Conservation (phyloP, 2,113 vertebrate genomes). For the Ifrita kowaldi region DNA sequence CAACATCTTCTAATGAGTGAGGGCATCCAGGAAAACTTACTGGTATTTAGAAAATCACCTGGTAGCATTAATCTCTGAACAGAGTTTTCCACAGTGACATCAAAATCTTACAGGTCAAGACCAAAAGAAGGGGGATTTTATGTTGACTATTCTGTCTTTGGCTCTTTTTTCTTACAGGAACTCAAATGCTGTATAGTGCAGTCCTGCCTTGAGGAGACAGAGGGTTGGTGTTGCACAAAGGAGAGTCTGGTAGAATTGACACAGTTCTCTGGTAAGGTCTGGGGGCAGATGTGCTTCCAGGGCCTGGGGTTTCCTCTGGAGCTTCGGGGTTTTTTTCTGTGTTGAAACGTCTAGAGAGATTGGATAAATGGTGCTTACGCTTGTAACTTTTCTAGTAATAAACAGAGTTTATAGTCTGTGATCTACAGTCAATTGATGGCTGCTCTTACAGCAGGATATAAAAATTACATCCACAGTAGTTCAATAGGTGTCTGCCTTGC, state of each 20-base stretch:
- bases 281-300: background rate
- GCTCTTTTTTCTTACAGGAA: background rate
- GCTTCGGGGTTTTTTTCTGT: background rate
- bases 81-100: background rate
- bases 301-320: background rate
- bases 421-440: background rate
- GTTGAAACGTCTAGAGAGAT: background rate
- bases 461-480: background rate
- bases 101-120: background rate
- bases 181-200: background rate
- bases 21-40: background rate
- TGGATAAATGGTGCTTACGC: background rate
- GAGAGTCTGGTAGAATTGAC: background rate
- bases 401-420: background rate
- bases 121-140: background rate
- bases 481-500: background rate
- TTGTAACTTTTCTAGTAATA: background rate
- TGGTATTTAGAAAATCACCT: background rate
- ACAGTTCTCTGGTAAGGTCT: background rate
- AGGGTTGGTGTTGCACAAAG: background rate
- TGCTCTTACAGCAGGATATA: background rate
- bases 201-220: background rate
- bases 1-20: background rate
- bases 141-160: background rate
- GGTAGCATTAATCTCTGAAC: background rate